Conservation (phyloP, 2,888 invertebrate genomes). For the Drepanosiphum platanoidis region DNA sequence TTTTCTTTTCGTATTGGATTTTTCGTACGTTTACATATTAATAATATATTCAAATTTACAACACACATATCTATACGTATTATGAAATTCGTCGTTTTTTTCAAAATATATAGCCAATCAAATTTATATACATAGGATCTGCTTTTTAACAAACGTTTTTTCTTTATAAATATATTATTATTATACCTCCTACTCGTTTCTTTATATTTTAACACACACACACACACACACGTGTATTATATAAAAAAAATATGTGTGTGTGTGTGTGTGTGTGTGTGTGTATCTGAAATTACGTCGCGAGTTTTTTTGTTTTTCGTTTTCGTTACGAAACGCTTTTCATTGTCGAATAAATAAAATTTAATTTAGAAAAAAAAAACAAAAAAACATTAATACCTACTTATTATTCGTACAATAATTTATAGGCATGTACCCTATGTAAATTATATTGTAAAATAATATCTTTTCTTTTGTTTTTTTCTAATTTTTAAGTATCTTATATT, state of each 20-base stretch:
- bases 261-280: too few species aligned
- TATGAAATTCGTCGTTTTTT: slow-evolving; percentile 32
- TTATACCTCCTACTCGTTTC: too few species aligned
- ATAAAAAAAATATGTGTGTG: too few species aligned
- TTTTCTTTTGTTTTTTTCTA: slow-evolving; percentile 28
- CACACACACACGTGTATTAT: neutral
- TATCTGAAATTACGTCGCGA: neutral
- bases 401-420: slow-evolving; percentile 57
- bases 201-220: neutral
- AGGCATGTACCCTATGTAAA: slow-evolving; percentile 50
- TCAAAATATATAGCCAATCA: slow-evolving; percentile 3
- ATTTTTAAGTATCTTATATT: slow-evolving; percentile 46
- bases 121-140: slow-evolving; percentile 6
- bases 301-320: slow-evolving; percentile 5
- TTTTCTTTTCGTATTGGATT: slow-evolving; percentile 25
- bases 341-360: slow-evolving; percentile 20
- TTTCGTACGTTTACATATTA: neutral
- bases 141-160: slow-evolving; percentile 31
- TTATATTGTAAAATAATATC: slow-evolving; percentile 55
- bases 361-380: slow-evolving; percentile 47
- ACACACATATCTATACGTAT: slow-evolving; percentile 29
- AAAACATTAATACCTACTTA: slow-evolving; percentile 50
- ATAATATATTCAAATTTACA: slow-evolving; percentile 42
- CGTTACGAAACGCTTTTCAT: slow-evolving; percentile 42
- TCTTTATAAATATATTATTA: too few species aligned